Evolutionary conservation across 2,113 vertebrate species (phyloP), one percentile per base, ranked within the genome.

Genomic region (Erinaceus europaeus): DNA sequence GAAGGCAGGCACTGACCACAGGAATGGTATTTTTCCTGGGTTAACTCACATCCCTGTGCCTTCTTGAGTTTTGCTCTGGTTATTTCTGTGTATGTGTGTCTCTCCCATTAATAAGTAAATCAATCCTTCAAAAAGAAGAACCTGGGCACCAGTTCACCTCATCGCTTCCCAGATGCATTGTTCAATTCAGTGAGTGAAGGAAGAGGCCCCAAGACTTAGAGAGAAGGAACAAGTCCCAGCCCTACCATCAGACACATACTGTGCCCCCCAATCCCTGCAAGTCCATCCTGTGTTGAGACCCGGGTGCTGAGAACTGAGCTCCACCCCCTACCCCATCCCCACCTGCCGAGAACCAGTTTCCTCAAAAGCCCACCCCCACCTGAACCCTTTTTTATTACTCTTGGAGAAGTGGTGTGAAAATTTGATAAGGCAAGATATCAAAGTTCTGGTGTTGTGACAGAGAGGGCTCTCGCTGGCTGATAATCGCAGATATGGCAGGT

Each of bases 391-490:
- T 44, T 86, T 71, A 91, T 92, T 55, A 67, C 68, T 90, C 71
- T 80, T 21, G 6, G 72, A 29, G 74, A 90, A 79, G 50, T 53
- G 46, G 50, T 90, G 57, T n/a, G 46, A 88, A 90, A 91, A 83
- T 88, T 59, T 67, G 86, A 76, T 86, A 88, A 91, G 75, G 73
- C 50, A 67, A 57, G 48, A 85, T 71, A 88, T 78, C 86, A 75
- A 52, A 68, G 86, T 88, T 90, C 89, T 76, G 65, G 34, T 20
- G 1, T 77, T 40, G 38, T 64, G 55, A n/a, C 50, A 52, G 71
- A 42, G 32, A 90, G 67, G 76, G 13, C n/a, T 44, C 72, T 84
- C 40, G 38, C 78, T 80, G 29, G 42, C 42, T 93, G 80, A 68
- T 65, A 62, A 84, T 38, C 32, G 44, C 38, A 69, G 84, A 80